Evolutionary conservation across 2,113 vertebrate genomes (phyloP).

Genomic region (Ranitomeya imitator): DNA sequence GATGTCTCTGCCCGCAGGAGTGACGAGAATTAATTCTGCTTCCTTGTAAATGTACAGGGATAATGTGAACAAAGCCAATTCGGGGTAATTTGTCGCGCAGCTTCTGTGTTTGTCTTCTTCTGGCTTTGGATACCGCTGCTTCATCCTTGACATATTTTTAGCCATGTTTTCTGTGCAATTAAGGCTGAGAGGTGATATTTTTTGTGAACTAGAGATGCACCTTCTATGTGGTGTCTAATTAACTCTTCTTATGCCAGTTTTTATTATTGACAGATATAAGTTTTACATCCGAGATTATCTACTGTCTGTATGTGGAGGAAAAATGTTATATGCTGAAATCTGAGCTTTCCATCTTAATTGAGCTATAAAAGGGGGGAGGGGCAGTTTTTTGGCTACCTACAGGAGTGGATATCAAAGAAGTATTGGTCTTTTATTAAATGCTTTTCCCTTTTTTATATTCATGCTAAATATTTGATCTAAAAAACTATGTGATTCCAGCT

Average conservation of each 20-base stretch:
- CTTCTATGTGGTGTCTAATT: not conserved
- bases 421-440: too few species aligned
- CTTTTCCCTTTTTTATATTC: too few species aligned
- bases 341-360: too few species aligned
- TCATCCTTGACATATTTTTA: slow-evolving; percentile 39
- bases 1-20: not conserved
- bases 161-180: slow-evolving; percentile 22
- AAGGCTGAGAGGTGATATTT: not conserved
- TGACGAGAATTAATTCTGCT: not conserved
- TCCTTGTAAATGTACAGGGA: not conserved
- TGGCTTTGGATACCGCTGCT: not conserved
- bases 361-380: too few species aligned
- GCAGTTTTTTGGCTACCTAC: too few species aligned
- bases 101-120: not conserved
- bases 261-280: not conserved
- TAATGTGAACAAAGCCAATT: not conserved
- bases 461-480: too few species aligned
- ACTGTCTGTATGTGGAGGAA: not conserved
- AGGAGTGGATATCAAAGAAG: too few species aligned
- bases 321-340: too few species aligned
- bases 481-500: too few species aligned
- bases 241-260: not conserved
- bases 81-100: not conserved
- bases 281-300: not conserved
- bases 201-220: not conserved